Percentiles rank a stretch among this genome's conserved stretches.
Evolutionary conservation across 2,797 vertebrate genomes (phyloP).

Genomic region (Sylvia borin): DNA sequence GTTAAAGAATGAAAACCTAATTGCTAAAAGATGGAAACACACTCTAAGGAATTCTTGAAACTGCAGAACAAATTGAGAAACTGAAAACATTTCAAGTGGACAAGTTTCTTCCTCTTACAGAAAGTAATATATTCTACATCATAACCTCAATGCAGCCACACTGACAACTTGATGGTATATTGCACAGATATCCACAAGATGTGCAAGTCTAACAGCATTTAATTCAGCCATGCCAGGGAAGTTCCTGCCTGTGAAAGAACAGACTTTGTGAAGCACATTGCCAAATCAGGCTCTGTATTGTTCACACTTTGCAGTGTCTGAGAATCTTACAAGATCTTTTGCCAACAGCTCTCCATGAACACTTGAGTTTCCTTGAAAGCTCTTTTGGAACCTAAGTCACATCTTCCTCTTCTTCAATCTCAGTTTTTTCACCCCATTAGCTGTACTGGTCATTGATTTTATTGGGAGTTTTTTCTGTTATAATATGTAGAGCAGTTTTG

Average conservation of each 20-base stretch:
- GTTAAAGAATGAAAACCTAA: not conserved
- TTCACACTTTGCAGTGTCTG: conserved; percentile 26
- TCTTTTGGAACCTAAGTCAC: not conserved
- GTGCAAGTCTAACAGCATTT: conserved; percentile 30
- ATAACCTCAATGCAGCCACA: not conserved
- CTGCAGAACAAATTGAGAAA: not conserved
- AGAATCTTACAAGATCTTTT: not conserved
- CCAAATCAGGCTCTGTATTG: conserved; percentile 9
- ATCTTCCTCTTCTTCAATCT: not conserved
- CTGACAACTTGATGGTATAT: not conserved
- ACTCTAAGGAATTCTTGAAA: not conserved
- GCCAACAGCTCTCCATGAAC: not conserved
- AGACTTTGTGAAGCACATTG: not conserved
- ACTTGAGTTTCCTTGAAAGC: not conserved
- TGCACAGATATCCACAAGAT: conserved; percentile 2
- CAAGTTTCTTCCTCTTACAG: not conserved
- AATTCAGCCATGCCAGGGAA: conserved; percentile 13
- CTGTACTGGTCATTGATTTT: not conserved
- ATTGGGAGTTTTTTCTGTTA: not conserved
- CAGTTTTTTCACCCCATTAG: not conserved
- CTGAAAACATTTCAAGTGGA: not conserved
- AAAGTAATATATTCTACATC: not conserved
- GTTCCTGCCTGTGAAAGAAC: conserved; percentile 11
- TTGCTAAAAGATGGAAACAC: not conserved
- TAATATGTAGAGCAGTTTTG: not conserved